phyloP scores from a whole-genome alignment of 2,113 vertebrate species.

The Turnix velox region DNA sequence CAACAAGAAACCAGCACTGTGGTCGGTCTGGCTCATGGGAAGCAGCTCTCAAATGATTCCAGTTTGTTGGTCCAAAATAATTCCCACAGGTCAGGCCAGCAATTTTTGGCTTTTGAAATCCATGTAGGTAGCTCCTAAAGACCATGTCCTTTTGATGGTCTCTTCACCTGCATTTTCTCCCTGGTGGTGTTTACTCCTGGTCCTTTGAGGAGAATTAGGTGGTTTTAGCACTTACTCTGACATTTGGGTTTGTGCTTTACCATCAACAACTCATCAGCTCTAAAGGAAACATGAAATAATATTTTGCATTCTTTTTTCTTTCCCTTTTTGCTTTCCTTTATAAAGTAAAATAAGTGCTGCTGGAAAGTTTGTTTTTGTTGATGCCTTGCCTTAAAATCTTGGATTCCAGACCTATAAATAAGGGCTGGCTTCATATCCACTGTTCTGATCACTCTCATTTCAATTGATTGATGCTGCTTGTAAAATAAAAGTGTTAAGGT shows the following conservation, averaged over 20 bases:
- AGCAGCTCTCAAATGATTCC: background rate
- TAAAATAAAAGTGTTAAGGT: background rate
- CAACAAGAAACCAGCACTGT: background rate
- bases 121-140: background rate
- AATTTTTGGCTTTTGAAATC: background rate
- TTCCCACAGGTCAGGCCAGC: background rate
- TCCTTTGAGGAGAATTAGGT: background rate
- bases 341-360: background rate
- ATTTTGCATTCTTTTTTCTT: background rate
- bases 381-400: background rate
- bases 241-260: background rate
- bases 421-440: background rate
- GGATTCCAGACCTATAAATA: constrained; percentile 29
- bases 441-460: background rate
- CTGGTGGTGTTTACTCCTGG: background rate
- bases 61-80: background rate
- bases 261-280: background rate
- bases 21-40: constrained; percentile 18
- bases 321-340: background rate
- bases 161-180: background rate
- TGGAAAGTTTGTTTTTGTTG: constrained; percentile 5
- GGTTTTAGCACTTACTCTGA: accelerated
- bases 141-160: accelerated
- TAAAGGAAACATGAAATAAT: background rate
- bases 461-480: background rate